Conservation (phyloP, 2,113 vertebrate species). For the Lagopus muta region DNA sequence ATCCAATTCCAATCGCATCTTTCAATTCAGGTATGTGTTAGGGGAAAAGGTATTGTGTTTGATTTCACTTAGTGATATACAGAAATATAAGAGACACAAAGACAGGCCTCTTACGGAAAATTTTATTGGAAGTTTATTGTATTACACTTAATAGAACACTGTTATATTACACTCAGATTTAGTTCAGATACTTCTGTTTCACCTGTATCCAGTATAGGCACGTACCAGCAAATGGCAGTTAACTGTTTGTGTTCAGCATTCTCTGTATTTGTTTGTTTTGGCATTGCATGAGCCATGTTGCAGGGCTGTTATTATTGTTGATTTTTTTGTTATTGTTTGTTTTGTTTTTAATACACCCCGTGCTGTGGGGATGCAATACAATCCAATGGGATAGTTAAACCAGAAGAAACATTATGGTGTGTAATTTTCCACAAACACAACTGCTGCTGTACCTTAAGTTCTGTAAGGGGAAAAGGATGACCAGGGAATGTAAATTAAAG, state of each 20-base stretch:
- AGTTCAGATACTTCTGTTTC: neutral
- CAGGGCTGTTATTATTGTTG: neutral
- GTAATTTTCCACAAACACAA: neutral
- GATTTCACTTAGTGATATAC: neutral
- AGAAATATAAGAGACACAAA: neutral
- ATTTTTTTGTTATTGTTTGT: neutral
- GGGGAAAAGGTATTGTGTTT: neutral
- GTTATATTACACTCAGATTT: neutral
- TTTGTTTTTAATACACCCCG: accelerated
- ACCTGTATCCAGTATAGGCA: neutral
- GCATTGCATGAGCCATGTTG: neutral
- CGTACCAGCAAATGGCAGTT: accelerated
- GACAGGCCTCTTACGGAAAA: neutral
- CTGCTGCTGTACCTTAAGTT: neutral
- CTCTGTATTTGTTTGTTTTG: neutral
- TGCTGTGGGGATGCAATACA: neutral
- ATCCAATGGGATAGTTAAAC: neutral
- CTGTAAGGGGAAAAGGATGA: neutral
- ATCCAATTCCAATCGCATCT: neutral
- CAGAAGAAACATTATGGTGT: neutral
- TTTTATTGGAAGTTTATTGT: neutral
- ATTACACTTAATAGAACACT: neutral
- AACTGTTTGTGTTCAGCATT: neutral
- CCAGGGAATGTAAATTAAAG: neutral
- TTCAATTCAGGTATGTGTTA: neutral